Evolutionary conservation across 2,888 invertebrate genomes (phyloP).

Genomic region (Megaustenia siamemsis): DNA sequence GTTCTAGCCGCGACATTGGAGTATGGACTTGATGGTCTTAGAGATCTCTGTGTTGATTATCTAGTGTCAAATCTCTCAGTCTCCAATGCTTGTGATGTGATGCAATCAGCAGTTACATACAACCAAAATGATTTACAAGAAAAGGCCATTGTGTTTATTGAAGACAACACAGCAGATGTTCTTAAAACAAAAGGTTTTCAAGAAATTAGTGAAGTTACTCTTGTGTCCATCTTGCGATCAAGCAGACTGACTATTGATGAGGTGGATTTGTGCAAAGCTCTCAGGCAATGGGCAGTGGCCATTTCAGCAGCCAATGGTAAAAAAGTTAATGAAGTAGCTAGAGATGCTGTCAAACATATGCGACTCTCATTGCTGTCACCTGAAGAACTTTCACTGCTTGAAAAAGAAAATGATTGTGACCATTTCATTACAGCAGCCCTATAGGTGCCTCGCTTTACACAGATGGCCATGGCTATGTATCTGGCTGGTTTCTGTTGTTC

Average conservation of each 20-base stretch:
- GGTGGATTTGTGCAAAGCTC: constrained; percentile 70
- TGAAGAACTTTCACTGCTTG: constrained; percentile 73
- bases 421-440: constrained; percentile 74
- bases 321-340: constrained; percentile 68
- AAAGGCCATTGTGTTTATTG: constrained; percentile 71
- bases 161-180: constrained; percentile 74
- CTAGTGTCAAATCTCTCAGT: constrained; percentile 71
- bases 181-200: constrained; percentile 77
- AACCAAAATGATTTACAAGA: constrained; percentile 74
- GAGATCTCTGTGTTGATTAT: constrained; percentile 74
- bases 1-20: constrained; percentile 76
- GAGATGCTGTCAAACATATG: constrained; percentile 67
- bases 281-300: constrained; percentile 77
- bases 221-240: constrained; percentile 69
- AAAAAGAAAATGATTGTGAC: constrained; percentile 75
- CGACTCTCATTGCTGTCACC: constrained; percentile 74
- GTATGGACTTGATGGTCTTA: constrained; percentile 78
- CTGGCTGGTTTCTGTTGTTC: too few relatives aligned
- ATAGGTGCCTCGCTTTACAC: too few relatives aligned
- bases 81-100: constrained; percentile 76
- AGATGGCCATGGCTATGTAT: too few relatives aligned
- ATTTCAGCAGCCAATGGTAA: constrained; percentile 74
- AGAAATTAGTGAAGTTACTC: constrained; percentile 76
- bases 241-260: constrained; percentile 76
- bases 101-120: constrained; percentile 77